Base-by-base conservation (phyloP, 2,113 vertebrate genomes). In the Octodon degus region DNA sequence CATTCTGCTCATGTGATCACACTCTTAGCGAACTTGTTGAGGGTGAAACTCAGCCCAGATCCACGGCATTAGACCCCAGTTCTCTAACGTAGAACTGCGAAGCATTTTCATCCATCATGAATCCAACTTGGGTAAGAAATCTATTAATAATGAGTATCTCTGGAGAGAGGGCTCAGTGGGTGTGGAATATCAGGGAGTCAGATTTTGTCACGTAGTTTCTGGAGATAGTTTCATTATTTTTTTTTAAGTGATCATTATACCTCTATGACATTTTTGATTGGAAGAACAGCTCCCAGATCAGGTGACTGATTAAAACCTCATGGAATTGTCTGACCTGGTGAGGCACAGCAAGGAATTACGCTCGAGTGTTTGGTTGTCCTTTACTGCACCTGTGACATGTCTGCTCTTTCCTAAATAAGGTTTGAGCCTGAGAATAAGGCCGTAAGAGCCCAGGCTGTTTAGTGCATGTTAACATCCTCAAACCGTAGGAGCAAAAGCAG, bases 401-500 rank as follows among this genome's bases (percentile, higher is more conserved):
- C 83, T 90, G 34, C 13, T 82, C 43, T 96, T 50, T 22, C 34
- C 13, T 8, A 90, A 53, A 67, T 67, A 58, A 27, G 63, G 50
- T 77, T 83, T 74, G 80, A 70, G 16, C n/a, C 34, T 2, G 30
- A 84, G 58, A 87, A 77, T 1, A 87, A 76, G 50, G 22, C 1
- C 81, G 7, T 47, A 55, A 32, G 65, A 70, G 34, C 11, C 40
- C 16, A 76, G 63, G 2, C 1, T 58, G 90, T 85, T 89, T 72
- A 82, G 27, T 80, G 9, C 86, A 65, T 91, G 63, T 74, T 90
- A 94, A 95, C 7, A 95, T 91, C n/a, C 76, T 87, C 43, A 86
- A 79, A 9, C 86, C 81, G 50, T 81, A 76, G 55, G 50, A 89
- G 32, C 32, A 32, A 70, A 89, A 63, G 72, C 62, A 77, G 85